Conservation (phyloP, 2,113 vertebrate species). For the Hemiscyllium ocellatum region DNA sequence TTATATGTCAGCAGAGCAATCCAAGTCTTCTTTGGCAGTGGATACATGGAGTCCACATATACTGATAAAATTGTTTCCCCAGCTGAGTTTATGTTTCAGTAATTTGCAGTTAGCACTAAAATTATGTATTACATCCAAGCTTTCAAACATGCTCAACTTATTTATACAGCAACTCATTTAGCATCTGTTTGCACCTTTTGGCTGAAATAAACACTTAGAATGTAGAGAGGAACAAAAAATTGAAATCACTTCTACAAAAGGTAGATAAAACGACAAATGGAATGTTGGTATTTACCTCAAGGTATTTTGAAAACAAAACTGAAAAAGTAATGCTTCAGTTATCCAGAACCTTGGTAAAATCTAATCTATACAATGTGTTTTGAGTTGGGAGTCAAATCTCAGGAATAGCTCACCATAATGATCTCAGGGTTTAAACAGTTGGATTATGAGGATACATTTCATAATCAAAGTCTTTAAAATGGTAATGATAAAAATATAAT, state of each 20-base stretch:
- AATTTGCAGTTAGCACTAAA: too few relatives aligned
- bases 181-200: background rate
- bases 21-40: background rate
- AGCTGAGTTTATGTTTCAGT: too few relatives aligned
- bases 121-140: background rate
- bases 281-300: background rate
- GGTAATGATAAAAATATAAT: background rate
- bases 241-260: background rate
- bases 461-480: conserved; percentile 3
- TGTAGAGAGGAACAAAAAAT: background rate
- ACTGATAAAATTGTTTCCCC: background rate
- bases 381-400: background rate
- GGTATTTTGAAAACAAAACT: background rate
- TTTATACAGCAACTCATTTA: background rate
- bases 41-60: background rate
- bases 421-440: background rate
- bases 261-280: background rate
- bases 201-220: background rate
- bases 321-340: background rate
- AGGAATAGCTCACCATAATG: background rate
- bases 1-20: background rate
- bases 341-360: background rate
- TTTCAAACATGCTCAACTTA: background rate
- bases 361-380: background rate
- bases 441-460: background rate